Conservation (phyloP, 2,888 invertebrate genomes). For the Sinodicranocentrus sp. region DNA sequence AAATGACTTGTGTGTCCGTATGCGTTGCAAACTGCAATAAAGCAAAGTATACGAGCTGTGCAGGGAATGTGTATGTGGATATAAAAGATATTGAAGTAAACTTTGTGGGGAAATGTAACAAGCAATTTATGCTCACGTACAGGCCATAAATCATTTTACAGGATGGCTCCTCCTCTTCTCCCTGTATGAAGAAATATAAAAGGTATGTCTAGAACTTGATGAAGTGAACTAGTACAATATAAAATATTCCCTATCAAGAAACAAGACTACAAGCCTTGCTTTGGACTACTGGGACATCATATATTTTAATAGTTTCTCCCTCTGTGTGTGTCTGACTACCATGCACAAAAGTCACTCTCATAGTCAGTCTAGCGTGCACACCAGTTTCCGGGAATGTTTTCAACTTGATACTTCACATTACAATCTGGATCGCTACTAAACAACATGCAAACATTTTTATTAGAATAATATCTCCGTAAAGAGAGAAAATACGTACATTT, state of each 20-base stretch:
- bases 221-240: neutral
- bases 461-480: neutral
- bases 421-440: slow-evolving; percentile 36
- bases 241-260: too few relatives aligned
- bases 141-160: slow-evolving; percentile 73
- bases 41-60: too few relatives aligned
- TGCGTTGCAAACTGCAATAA: too few relatives aligned
- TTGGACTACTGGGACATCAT: slow-evolving; percentile 1
- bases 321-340: neutral
- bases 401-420: slow-evolving; percentile 24
- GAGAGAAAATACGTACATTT: slow-evolving; percentile 11
- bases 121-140: slow-evolving; percentile 76
- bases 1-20: too few relatives aligned
- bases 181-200: slow-evolving; percentile 14
- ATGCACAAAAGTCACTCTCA: neutral
- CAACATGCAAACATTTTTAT: slow-evolving; percentile 43
- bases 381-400: slow-evolving; percentile 46
- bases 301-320: neutral
- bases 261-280: neutral
- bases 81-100: slow-evolving; percentile 22
- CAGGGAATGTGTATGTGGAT: neutral
- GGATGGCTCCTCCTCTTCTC: slow-evolving; percentile 68
- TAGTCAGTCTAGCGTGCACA: slow-evolving; percentile 33
- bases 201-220: slow-evolving; percentile 7
- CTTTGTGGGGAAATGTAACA: slow-evolving; percentile 62